Base-by-base conservation (phyloP, 2,113 vertebrate genomes). In the Plecturocebus donacophilus region DNA sequence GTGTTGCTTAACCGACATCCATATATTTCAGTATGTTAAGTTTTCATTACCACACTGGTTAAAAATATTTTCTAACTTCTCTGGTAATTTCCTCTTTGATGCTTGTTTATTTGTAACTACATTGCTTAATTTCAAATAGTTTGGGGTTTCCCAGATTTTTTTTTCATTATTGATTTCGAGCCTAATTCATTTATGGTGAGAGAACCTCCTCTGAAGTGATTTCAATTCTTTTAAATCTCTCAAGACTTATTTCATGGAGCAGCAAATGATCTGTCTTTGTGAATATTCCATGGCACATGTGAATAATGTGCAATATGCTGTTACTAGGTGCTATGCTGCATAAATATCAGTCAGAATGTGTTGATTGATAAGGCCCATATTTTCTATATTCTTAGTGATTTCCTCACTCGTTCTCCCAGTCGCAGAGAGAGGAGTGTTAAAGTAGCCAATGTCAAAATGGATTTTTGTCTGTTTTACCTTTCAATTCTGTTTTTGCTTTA, bases 21-120 rank as follows among this genome's bases (percentile, higher is more conserved):
- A 68, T 20, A 66, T 4, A 30, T 58, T 92, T 89, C 90, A 40
- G 75, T 73, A 47, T 38, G 35, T 73, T 68, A 35, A 35, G 66
- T 68, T 94, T 95, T 45, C 38, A 93, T 61, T 64, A 47, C 89
- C 38, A 49, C 35, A 16, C 20, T 93, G 38, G 64, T 86, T 25
- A 93, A 91, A 88, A 88, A 11, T 35, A 66, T 68, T 92, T 94
- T 96, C n/a, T 91, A 79, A 82, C 85, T 95, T 82, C 2, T 38
- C n/a, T 64, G 76, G 32, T n/a, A 45, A 64, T 58, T 95, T 83
- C 40, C 45, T 82, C 35, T 86, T 89, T 38, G 79, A 45, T 2
- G 25, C 30, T 68, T 35, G 5, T 19, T 49, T 85, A 47, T 91
- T 87, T 86, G 12, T 81, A 82, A 82, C 27, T 49, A 54, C 40